Evolutionary conservation across 2,888 invertebrate genomes (phyloP), one percentile per base, ranked within the genome.

Genomic region (Brenthis daphne): DNA sequence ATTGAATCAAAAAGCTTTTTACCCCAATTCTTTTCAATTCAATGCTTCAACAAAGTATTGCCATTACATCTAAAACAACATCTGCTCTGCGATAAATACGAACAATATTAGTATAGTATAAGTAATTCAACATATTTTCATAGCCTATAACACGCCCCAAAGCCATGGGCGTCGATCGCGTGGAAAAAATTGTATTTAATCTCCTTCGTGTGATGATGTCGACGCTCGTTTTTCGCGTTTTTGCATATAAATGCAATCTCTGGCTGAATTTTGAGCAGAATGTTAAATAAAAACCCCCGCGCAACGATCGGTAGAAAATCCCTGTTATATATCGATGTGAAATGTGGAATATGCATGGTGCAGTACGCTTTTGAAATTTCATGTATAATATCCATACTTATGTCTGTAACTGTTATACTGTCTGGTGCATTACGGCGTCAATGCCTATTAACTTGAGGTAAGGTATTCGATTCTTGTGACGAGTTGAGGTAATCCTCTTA

Each of bases 201-300:
- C 69, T 66, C 57, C 66, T 63, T 51, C 63, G 50, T 66, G 57
- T 65, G 66, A 66, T 57, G 57, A 33, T 47, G 69, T 63, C 69
- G 61, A 61, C 53, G 54, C 24, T 57, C 66, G 58, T 67, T 71
- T 68, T 71, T 64, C 53, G 48, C 64, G 43, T 72, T 72, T 72
- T 72, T 72, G 71, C 71, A 72, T 72, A 72, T 72, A 65, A 66
- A 69, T 67, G 69, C 69, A 69, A 57, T 64, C 60, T 57, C 58
- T 64, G 58, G 43, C 55, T 67, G 69, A 69, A 67, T 72, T 72
- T 72, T 68, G 63, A 66, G 63, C 20, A 16, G 60, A 64, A 69
- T 72, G 66, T 64, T 65, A 72, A 72, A 69, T 67, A 69, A 68
- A 67, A 68, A 54, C 65, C 57, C 48, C 47, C 55, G 6, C 33